These are phyloP conservation scores for Melolontha melolontha DNA, from an alignment of 2,888 invertebrate species.

Conservation along the genomic window DNA sequence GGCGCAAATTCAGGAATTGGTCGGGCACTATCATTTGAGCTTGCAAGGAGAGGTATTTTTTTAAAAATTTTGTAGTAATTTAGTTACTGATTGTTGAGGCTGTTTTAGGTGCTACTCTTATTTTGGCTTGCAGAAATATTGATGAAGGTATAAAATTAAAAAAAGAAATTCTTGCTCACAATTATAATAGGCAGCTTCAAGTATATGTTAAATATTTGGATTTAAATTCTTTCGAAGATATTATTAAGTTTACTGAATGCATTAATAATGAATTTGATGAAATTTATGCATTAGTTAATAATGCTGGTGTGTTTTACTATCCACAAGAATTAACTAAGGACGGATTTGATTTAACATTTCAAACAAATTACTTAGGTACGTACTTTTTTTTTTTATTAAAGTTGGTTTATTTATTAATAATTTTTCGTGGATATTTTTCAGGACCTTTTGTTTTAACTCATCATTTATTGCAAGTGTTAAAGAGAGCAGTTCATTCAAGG, in stretches of 20 bases:
- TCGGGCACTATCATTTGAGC: conserved; percentile 67
- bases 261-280: conserved; percentile 60
- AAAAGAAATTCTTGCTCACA: conserved; percentile 60
- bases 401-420: background rate
- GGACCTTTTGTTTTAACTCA: conserved; percentile 66
- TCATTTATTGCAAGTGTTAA: conserved; percentile 63
- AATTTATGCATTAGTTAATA: conserved; percentile 67
- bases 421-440: conserved; percentile 48
- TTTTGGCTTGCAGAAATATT: conserved; percentile 69
- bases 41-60: conserved; percentile 65
- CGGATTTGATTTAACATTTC: conserved; percentile 68
- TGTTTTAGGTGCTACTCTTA: conserved; percentile 65
- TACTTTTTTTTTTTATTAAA: conserved; percentile 36
- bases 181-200: conserved; percentile 51
- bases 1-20: conserved; percentile 73
- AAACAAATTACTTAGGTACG: conserved; percentile 70
- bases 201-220: conserved; percentile 62
- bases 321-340: conserved; percentile 67
- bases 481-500: conserved; percentile 62
- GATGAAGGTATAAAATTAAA: conserved; percentile 65
- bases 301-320: conserved; percentile 69
- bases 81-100: background rate
- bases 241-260: conserved; percentile 59
- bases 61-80: conserved; percentile 2
- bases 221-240: conserved; percentile 61